Conservation (phyloP, 92 coral and sea anemone genomes). For the Muricea muricata region DNA sequence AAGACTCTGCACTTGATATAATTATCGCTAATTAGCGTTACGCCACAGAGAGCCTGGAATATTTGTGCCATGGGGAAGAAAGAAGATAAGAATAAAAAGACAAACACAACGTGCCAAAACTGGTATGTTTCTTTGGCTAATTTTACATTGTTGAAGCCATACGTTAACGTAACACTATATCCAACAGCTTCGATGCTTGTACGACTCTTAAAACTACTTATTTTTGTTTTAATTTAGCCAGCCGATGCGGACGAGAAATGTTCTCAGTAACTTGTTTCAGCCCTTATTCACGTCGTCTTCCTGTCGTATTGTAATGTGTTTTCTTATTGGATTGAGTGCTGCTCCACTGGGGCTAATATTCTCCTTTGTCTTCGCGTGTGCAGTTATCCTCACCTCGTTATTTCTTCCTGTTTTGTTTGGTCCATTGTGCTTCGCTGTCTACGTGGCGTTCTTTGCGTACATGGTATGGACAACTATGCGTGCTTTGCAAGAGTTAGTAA, state of each 20-base stretch:
- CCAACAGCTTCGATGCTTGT: too few relatives aligned
- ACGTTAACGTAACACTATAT: too few relatives aligned
- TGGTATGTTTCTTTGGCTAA: neutral
- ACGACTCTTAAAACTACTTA: too few relatives aligned
- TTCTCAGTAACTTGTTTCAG: neutral
- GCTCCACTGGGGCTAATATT: slow-evolving; percentile 15
- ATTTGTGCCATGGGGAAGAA: neutral
- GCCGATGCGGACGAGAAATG: neutral
- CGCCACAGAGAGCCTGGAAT: neutral
- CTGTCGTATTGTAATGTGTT: neutral
- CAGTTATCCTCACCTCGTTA: neutral
- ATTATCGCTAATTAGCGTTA: neutral
- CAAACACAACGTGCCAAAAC: neutral
- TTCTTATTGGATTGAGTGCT: slow-evolving; percentile 2
- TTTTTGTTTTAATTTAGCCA: neutral
- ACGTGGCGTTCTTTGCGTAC: slow-evolving; percentile 22
- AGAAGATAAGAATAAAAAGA: neutral
- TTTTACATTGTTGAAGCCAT: neutral
- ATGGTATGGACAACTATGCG: neutral
- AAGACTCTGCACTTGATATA: neutral
- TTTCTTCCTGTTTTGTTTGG: neutral
- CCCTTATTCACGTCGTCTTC: neutral
- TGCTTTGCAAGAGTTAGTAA: neutral
- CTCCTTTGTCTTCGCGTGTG: neutral
- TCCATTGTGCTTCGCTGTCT: slow-evolving; percentile 14